Conservation (phyloP, 2,113 vertebrate genomes). For the Lampris megalopsis region DNA sequence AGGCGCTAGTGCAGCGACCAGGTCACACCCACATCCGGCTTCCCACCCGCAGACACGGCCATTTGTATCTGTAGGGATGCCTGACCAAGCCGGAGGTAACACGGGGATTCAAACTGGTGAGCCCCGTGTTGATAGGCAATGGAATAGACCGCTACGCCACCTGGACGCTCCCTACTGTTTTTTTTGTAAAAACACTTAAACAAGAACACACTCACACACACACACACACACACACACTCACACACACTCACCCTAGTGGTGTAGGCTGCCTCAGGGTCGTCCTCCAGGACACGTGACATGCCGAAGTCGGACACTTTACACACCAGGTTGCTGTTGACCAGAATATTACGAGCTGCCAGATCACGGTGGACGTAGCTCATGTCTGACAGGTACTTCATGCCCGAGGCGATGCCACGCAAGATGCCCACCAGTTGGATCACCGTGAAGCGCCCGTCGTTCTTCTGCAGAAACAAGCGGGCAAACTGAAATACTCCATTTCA, state of each 20-base stretch:
- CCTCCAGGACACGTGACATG: conserved; percentile 97
- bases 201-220: not conserved
- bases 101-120: too few species aligned
- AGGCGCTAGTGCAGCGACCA: too few species aligned
- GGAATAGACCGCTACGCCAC: too few species aligned
- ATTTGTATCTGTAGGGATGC: too few species aligned
- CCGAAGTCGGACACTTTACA: conserved; percentile 99
- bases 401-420: conserved; percentile 94
- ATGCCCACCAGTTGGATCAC: conserved; percentile 98
- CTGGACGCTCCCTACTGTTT: too few species aligned
- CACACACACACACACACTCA: conserved; percentile 9
- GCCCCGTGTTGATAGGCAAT: too few species aligned
- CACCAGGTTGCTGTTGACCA: conserved; percentile 98
- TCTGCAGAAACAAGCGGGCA: conserved; percentile 76
- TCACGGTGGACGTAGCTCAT: conserved; percentile 99
- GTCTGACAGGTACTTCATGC: conserved; percentile 98
- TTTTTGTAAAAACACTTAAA: too few species aligned
- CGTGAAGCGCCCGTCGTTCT: conserved; percentile 97
- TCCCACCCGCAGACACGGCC: too few species aligned
- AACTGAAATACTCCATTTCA: not conserved
- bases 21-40: too few species aligned
- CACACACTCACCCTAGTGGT: conserved; percentile 89
- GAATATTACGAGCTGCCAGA: conserved; percentile 94
- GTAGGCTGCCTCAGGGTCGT: conserved; percentile 95
- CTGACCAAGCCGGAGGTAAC: too few species aligned